Conservation (phyloP, 2,797 vertebrate species). For the Gymnothorax javanicus region DNA sequence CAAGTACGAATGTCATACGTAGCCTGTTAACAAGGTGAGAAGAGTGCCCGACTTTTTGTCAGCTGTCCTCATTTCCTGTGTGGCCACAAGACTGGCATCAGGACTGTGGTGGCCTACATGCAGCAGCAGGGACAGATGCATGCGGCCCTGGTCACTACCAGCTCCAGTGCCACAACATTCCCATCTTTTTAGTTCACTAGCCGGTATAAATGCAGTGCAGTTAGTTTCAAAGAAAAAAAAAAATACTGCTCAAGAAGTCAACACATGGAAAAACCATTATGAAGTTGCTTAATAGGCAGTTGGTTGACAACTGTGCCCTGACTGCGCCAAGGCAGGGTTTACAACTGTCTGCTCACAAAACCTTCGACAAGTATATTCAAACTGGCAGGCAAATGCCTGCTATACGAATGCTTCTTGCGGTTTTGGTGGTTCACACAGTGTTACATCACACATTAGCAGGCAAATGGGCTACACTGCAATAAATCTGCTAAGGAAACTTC, state of each 20-base stretch:
- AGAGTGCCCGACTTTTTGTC: conserved; percentile 32
- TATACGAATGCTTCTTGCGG: not conserved
- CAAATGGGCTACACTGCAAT: not conserved
- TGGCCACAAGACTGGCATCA: not conserved
- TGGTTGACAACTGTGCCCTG: not conserved
- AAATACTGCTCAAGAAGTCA: not conserved
- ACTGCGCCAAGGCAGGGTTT: not conserved
- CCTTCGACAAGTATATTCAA: not conserved
- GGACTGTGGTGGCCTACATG: not conserved
- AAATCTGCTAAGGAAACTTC: not conserved
- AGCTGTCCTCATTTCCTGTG: conserved; percentile 14
- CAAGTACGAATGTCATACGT: not conserved
- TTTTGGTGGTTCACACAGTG: too few relatives aligned
- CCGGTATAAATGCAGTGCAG: not conserved
- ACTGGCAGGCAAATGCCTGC: not conserved
- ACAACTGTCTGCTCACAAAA: not conserved
- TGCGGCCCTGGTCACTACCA: not conserved
- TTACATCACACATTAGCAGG: conserved; percentile 1
- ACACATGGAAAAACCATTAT: not conserved
- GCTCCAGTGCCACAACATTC: not conserved
- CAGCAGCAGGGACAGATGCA: not conserved
- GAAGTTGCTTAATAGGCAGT: not conserved
- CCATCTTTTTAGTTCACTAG: not conserved
- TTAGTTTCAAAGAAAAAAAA: not conserved
- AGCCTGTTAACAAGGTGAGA: not conserved